A percentile compares a stretch with the other conserved stretches of the same genome.
These are phyloP conservation scores for Plebejus argus DNA, from an alignment of 2,888 invertebrate genomes.

Conservation along the genomic window DNA sequence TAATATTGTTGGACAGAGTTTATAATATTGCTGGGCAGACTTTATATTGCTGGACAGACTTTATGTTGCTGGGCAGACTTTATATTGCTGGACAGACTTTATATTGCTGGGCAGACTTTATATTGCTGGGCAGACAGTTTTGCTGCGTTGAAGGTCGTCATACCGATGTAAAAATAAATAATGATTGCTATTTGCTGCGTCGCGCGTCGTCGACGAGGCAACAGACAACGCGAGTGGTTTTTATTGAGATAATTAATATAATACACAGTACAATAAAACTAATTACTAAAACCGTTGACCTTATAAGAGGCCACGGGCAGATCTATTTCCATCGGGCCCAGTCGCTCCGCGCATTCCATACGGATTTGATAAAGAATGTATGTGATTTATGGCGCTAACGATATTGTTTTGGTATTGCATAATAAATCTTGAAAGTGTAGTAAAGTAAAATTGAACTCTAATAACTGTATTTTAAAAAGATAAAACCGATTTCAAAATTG, in stretches of 20 bases:
- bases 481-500: too few species aligned
- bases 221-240: neutral
- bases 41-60: too few species aligned
- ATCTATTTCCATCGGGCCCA: neutral
- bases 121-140: too few species aligned
- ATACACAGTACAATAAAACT: neutral
- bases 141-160: neutral
- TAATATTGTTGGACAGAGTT: too few species aligned
- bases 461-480: too few species aligned
- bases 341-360: neutral
- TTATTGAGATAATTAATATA: constrained; percentile 2
- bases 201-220: neutral
- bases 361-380: neutral
- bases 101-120: too few species aligned
- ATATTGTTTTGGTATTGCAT: neutral
- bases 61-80: too few species aligned
- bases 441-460: neutral
- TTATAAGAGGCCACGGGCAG: neutral
- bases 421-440: neutral
- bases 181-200: neutral
- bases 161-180: neutral
- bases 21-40: too few species aligned
- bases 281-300: neutral
- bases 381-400: neutral
- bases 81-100: too few species aligned